Evolutionary conservation across 2,888 invertebrate species (phyloP), one percentile per base, ranked within the genome.

Genomic region (Nephrotoma flavescens): DNA sequence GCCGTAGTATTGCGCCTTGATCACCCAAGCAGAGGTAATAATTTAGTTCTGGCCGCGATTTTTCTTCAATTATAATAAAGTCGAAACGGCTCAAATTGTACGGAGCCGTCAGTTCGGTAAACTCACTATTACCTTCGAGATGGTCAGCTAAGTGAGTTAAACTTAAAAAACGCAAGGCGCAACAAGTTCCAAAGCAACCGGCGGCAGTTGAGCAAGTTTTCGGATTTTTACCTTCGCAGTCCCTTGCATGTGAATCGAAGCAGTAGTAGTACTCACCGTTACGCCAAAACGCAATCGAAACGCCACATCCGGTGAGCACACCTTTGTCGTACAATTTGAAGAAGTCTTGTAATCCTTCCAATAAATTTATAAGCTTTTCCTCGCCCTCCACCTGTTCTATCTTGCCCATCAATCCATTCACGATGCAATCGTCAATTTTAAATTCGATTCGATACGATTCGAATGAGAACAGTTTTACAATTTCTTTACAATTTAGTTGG

Each of bases 181-280:
- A 88, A 15, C 88, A 88, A 4, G 88, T 85, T 41, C 89, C 89
- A 42, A 87, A 41, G 83, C 44, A 86, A 5, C 85, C 85, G 41
- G 84, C 41, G 6, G 47, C 15, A 52, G 31, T 86, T 71, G 41
- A 15, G 19, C 41, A 71, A 4, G 71, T 52, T 83, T 45, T 47
- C 52, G 41, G 12, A 86, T 45, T 86, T 41, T 31, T 83, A 4
- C 95, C 95, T 31, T 92, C 91, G 15, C 93, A 93, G 88, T 94
- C 93, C 86, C 94, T 93, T 0, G 92, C 92, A 31, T 94, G 93
- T 0, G 94, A 94, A 88, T 95, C 94, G 86, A 93, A 94, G 89
- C 93, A 92, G 88, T 93, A 93, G 87, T 90, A 92, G 85, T 91
- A 92, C 2, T 91, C 89, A 0, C 92, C 92, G 0, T 92, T 90